Evolutionary conservation across 2,797 vertebrate species (phyloP).

Genomic region (Falco naumanni): DNA sequence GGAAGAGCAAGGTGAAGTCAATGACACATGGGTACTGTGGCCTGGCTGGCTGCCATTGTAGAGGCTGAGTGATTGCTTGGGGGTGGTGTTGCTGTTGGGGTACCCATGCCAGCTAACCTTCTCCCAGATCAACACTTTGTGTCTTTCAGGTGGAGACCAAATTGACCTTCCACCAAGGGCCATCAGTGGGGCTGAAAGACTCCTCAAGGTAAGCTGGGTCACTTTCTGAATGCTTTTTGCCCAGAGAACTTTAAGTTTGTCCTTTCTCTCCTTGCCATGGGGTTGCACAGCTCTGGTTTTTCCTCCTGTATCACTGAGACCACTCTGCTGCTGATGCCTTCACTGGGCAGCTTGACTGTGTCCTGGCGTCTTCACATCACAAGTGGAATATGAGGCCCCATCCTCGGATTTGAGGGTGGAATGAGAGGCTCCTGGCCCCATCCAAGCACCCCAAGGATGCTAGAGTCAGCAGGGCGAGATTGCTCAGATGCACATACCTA

Average conservation of each 20-base stretch:
- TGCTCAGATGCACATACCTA: neutral
- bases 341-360: accelerated
- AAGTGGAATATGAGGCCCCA: neutral
- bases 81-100: neutral
- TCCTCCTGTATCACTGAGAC: neutral
- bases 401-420: neutral
- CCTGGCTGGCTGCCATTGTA: neutral
- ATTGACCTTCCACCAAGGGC: neutral
- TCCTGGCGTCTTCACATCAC: neutral
- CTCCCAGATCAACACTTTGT: neutral
- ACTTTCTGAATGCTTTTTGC: neutral
- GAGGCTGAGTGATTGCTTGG: neutral
- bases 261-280: neutral
- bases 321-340: neutral
- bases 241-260: neutral
- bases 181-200: neutral
- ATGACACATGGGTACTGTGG: neutral
- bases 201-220: neutral
- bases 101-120: neutral
- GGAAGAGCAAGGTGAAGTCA: neutral
- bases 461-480: neutral
- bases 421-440: neutral
- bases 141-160: neutral
- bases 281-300: neutral
- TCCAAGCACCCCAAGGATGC: neutral